Conservation (phyloP, 2,888 invertebrate genomes). For the Lordiphosa andalusiaca region DNA sequence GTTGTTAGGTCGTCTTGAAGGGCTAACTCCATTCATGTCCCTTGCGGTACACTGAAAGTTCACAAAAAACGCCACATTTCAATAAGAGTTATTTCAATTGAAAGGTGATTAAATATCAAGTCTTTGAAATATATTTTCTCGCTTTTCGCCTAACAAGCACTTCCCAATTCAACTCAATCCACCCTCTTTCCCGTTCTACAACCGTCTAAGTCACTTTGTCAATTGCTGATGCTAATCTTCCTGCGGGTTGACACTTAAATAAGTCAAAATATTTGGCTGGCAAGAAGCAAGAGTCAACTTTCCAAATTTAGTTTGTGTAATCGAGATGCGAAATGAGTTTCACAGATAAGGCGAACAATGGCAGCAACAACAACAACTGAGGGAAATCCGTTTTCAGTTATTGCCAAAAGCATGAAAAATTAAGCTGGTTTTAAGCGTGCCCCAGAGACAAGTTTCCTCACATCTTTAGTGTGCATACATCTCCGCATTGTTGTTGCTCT, state of each 20-base stretch:
- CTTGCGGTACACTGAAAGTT: no score
- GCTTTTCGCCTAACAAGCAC: neutral
- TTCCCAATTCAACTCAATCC: neutral
- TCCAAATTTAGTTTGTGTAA: slow-evolving; percentile 5
- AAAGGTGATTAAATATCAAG: no score
- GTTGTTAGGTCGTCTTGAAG: no score
- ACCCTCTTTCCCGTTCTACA: neutral
- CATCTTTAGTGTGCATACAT: slow-evolving; percentile 21
- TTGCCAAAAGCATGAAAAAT: slow-evolving; percentile 61
- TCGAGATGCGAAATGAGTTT: slow-evolving; percentile 30
- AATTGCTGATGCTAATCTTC: slow-evolving; percentile 31
- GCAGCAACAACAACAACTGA: slow-evolving; percentile 14
- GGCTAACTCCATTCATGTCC: no score
- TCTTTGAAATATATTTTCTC: no score
- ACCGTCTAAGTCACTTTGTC: neutral
- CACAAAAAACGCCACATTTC: no score
- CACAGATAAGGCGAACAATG: slow-evolving; percentile 11
- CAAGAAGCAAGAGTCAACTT: slow-evolving; percentile 24
- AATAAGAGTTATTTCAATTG: no score
- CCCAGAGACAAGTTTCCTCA: slow-evolving; percentile 41
- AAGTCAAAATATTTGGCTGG: slow-evolving; percentile 38
- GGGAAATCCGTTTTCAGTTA: slow-evolving; percentile 28
- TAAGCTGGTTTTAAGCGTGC: slow-evolving; percentile 57
- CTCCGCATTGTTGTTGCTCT: slow-evolving; percentile 3
- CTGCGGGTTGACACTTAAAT: slow-evolving; percentile 28